A percentile compares a stretch with the other conserved stretches of the same genome.
Conservation (phyloP, 2,888 invertebrate genomes). For the Lycia hirtaria region DNA sequence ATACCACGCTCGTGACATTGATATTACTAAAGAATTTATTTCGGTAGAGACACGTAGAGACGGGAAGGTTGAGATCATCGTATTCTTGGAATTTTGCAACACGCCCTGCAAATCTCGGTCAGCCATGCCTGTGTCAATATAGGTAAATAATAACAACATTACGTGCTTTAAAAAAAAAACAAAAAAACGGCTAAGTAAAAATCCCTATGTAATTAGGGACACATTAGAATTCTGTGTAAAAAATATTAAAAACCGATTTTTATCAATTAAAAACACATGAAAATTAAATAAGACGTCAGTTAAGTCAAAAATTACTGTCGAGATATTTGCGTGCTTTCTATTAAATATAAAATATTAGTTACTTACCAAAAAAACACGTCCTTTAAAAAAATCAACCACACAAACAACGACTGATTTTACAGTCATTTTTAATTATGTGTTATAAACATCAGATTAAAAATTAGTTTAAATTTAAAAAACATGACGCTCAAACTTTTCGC, state of each 20-base stretch:
- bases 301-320: too few species aligned
- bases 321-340: too few species aligned
- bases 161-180: background rate
- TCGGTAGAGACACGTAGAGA: slow-evolving; percentile 15
- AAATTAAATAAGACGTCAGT: too few species aligned
- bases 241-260: too few species aligned
- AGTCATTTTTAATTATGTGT: slow-evolving; percentile 41
- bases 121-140: background rate
- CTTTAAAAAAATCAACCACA: slow-evolving; percentile 57
- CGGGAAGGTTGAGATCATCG: slow-evolving; percentile 57
- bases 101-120: slow-evolving; percentile 22
- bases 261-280: too few species aligned
- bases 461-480: background rate
- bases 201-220: too few species aligned
- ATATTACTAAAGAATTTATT: slow-evolving; percentile 27
- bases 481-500: slow-evolving; percentile 1
- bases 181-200: too few species aligned
- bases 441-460: background rate
- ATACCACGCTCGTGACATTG: slow-evolving; percentile 4
- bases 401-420: slow-evolving; percentile 54
- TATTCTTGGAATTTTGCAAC: slow-evolving; percentile 60
- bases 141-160: background rate
- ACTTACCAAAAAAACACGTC: slow-evolving; percentile 71
- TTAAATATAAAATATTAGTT: background rate
- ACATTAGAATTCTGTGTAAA: too few species aligned